Percentiles rank a stretch among this genome's conserved stretches.
Evolutionary conservation across 2,888 invertebrate genomes (phyloP).

Genomic region (Rhodophaea formosa): DNA sequence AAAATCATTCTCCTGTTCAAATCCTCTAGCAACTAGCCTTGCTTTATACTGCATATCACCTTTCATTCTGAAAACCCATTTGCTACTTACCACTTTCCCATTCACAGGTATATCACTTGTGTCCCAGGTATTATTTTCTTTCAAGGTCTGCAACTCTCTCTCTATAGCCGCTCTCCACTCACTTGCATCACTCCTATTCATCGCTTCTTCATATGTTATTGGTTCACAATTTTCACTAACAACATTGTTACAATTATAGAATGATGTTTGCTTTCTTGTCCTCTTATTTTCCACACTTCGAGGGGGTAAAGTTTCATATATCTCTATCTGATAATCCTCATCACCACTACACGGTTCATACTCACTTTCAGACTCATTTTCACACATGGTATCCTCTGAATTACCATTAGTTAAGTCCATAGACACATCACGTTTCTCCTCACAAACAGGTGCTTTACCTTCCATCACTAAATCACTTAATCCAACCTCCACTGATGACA

Average conservation of each 20-base stretch:
- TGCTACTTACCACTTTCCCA: constrained; percentile 25
- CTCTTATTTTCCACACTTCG: neutral
- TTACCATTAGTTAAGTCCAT: too few relatives aligned
- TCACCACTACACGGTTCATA: too few relatives aligned
- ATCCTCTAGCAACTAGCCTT: constrained; percentile 27
- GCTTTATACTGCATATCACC: constrained; percentile 24
- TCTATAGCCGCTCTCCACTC: constrained; percentile 22
- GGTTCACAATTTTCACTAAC: constrained; percentile 21
- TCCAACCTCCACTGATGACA: neutral
- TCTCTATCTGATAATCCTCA: too few relatives aligned
- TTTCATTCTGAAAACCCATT: constrained; percentile 35
- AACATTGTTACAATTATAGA: constrained; percentile 25
- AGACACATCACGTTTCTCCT: neutral
- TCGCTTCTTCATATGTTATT: constrained; percentile 26
- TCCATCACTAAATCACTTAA: neutral
- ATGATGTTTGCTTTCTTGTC: constrained; percentile 24
- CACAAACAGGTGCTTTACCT: neutral
- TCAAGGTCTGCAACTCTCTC: constrained; percentile 4
- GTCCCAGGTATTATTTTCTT: constrained; percentile 16
- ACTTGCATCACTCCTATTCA: constrained; percentile 22
- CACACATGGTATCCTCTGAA: too few relatives aligned
- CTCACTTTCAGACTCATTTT: too few relatives aligned
- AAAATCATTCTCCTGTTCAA: constrained; percentile 25
- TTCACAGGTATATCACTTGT: neutral
- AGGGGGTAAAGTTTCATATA: too few relatives aligned